Base-by-base conservation (phyloP, 2,888 invertebrate genomes). In the Odontothrips loti region DNA sequence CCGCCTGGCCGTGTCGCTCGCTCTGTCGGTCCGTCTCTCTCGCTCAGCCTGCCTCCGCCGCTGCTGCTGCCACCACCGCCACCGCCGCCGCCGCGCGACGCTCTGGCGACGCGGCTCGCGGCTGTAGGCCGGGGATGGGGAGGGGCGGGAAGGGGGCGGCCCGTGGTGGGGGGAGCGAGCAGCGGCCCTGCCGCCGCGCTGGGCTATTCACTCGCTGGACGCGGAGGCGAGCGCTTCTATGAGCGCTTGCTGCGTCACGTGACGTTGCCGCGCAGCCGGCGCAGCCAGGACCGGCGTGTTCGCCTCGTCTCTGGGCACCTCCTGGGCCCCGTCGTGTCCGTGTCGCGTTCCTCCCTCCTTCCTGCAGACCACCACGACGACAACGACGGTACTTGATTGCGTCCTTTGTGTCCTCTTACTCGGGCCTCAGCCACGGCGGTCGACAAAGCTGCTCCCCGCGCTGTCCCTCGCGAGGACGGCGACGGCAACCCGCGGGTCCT, bases 201-300 rank as follows among this genome's bases (percentile, higher is more conserved):
- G 48, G 81, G 82, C 82, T 82, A 81, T 83, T 82, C 83, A 81
- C 83, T 78, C 82, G 63, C 63, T 80, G 79, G 58, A 80, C 79
- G 81, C 79, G 47, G 80, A 80, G 79, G 48, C 82, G 79, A 81
- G 79, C 81, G 79, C 79, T 80, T 81, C 81, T 82, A 80, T 20
- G 58, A 58, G 58, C 20, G 58, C 34, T 43, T 43, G 34, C 58
- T 58, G 58, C 58, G n/a, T 17, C 58, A 17, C 58, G 58, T n/a
- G n/a, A n/a, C 58, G n/a, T 17, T 15, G n/a, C 58, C 58, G 58
- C 58, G 58, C 58, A 15, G n/a, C 20, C 58, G 58, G 20, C n/a
- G n/a, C 20, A 6, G 51, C 51, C 51, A 1, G 51, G 51, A 12
- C 58, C 58, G 58, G 15, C 58, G 58, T 58, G 20, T 51, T 51